Evolutionary conservation across 2,113 vertebrate species (phyloP).

Genomic region (Thinocorus orbignyianus): DNA sequence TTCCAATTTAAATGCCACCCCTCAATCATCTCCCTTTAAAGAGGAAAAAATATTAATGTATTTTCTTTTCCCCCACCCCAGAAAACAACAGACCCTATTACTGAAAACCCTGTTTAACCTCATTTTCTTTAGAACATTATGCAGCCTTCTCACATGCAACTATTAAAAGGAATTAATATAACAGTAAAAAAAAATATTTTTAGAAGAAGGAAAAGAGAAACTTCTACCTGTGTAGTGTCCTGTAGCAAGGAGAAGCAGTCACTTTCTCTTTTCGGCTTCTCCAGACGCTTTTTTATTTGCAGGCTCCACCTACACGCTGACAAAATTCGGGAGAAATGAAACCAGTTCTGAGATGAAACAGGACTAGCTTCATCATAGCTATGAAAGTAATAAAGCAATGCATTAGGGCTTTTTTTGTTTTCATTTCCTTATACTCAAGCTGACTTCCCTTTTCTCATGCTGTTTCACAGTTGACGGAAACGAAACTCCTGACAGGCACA

Average conservation of each 20-base stretch:
- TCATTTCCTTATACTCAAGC: not conserved
- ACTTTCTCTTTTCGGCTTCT: not conserved
- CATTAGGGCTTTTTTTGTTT: not conserved
- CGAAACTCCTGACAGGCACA: not conserved
- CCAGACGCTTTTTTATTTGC: not conserved
- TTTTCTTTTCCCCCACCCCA: not conserved
- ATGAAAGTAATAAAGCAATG: not conserved
- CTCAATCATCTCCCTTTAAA: not conserved
- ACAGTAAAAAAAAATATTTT: not conserved
- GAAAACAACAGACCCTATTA: not conserved
- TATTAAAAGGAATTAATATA: not conserved
- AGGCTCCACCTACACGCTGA: constrained; percentile 20
- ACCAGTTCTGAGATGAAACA: not conserved
- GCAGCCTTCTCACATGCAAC: not conserved
- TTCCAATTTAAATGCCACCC: not conserved
- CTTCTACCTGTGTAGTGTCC: not conserved
- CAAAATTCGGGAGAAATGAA: not conserved
- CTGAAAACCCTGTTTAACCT: not conserved
- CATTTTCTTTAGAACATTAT: not conserved
- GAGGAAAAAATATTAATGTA: not conserved
- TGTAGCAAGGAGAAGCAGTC: not conserved
- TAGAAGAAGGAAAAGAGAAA: not conserved
- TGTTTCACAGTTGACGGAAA: not conserved
- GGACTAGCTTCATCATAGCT: accelerated
- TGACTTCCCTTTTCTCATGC: not conserved